Evolutionary conservation across 2,888 invertebrate species (phyloP).

Genomic region (Amphimallon solstitiale): DNA sequence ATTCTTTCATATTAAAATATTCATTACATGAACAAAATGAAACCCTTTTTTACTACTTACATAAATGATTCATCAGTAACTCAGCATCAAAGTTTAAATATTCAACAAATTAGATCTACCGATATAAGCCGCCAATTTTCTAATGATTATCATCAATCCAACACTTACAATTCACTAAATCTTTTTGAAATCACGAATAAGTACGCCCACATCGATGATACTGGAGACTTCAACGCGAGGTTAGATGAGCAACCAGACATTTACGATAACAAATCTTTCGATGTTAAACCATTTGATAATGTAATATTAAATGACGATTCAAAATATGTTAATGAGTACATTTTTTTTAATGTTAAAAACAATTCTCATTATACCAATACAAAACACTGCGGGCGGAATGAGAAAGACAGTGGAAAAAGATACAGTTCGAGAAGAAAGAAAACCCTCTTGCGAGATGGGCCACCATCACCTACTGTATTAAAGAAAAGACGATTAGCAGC

Average conservation of each 20-base stretch:
- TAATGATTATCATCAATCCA: constrained; percentile 21
- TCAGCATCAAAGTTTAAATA: constrained; percentile 41
- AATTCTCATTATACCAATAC: background rate
- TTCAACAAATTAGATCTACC: constrained; percentile 29
- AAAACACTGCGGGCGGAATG: background rate
- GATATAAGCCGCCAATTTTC: constrained; percentile 36
- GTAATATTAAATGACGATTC: background rate
- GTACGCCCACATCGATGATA: background rate
- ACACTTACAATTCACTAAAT: constrained; percentile 8
- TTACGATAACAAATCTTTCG: constrained; percentile 51
- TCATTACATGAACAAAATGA: constrained; percentile 53
- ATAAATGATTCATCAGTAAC: constrained; percentile 42
- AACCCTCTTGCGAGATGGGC: constrained; percentile 50
- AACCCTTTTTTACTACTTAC: constrained; percentile 53
- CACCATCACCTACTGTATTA: constrained; percentile 63
- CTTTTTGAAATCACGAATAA: background rate
- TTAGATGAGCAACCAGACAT: constrained; percentile 46
- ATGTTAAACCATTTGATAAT: constrained; percentile 41
- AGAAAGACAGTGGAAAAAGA: background rate
- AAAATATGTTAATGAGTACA: background rate
- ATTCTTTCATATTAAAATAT: no score
- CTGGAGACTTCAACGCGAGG: constrained; percentile 18
- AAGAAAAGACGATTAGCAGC: constrained; percentile 75
- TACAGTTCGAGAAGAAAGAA: constrained; percentile 46
- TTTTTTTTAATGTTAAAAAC: constrained; percentile 8